phyloP scores from a whole-genome alignment of 2,797 vertebrate genomes.

The Cottoperca gobio region DNA sequence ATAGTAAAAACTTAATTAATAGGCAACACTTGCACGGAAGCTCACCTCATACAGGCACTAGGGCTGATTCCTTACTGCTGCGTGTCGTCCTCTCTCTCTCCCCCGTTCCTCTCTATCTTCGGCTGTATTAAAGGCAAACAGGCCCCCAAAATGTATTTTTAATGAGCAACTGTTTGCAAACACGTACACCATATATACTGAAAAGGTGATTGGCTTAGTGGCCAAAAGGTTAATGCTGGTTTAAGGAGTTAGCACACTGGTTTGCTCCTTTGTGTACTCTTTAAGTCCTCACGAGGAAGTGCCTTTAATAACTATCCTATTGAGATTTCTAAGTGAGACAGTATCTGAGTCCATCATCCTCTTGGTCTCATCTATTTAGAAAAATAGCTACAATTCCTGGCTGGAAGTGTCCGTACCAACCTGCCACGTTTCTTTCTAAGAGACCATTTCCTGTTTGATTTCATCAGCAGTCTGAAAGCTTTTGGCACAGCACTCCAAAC shows the following conservation, averaged over 20 bases:
- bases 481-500: slow-evolving; percentile 58
- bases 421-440: slow-evolving; percentile 44
- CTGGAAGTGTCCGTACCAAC: slow-evolving; percentile 29
- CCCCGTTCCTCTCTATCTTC: too few relatives aligned
- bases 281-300: not conserved
- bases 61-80: too few relatives aligned
- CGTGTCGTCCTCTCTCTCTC: too few relatives aligned
- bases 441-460: slow-evolving; percentile 63
- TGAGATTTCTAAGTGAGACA: slow-evolving; percentile 28
- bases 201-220: not conserved
- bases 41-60: too few relatives aligned
- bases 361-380: slow-evolving; percentile 25
- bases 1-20: too few relatives aligned
- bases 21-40: too few relatives aligned
- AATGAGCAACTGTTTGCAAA: not conserved
- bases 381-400: slow-evolving; percentile 23
- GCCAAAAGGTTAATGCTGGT: not conserved
- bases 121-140: too few relatives aligned
- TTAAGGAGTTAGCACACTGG: not conserved
- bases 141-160: too few relatives aligned
- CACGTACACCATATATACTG: not conserved
- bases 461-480: slow-evolving; percentile 62
- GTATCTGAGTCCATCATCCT: slow-evolving; percentile 25
- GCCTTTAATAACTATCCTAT: slow-evolving; percentile 2
- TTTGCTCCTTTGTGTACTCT: not conserved